phyloP scores from a whole-genome alignment of 1,140 invertebrate species.

The Archivesica marissinica region DNA sequence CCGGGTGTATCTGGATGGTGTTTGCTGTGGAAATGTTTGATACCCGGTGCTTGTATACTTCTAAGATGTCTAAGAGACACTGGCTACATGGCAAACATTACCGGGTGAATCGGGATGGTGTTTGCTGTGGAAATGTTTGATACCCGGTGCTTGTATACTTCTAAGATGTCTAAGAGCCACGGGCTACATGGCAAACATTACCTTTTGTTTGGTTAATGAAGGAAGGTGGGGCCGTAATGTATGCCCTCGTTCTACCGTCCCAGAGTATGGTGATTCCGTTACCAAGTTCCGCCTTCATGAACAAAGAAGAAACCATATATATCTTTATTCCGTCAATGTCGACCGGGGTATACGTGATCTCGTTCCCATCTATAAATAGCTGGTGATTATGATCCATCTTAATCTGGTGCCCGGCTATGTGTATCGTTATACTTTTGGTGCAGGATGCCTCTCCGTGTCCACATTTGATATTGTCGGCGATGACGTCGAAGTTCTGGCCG shows the following conservation, averaged over 20 bases:
- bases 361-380: slow-evolving; percentile 87
- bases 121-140: too few species aligned
- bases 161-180: too few species aligned
- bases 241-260: slow-evolving; percentile 87
- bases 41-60: too few species aligned
- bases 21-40: too few species aligned
- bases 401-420: slow-evolving; percentile 67
- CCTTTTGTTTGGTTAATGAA: slow-evolving; percentile 88
- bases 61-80: too few species aligned
- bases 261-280: slow-evolving; percentile 93
- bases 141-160: too few species aligned
- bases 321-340: slow-evolving; percentile 87
- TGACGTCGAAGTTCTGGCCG: slow-evolving; percentile 88
- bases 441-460: slow-evolving; percentile 90
- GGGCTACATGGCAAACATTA: too few species aligned
- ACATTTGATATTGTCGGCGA: slow-evolving; percentile 93
- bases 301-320: slow-evolving; percentile 88
- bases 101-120: too few species aligned
- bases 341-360: slow-evolving; percentile 88
- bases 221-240: slow-evolving; percentile 91
- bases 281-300: slow-evolving; percentile 88
- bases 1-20: too few species aligned
- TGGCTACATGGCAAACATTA: too few species aligned
- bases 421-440: slow-evolving; percentile 91
- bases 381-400: slow-evolving; percentile 77